Conservation (phyloP, 2,797 vertebrate species). For the Calcarius lapponicus region DNA sequence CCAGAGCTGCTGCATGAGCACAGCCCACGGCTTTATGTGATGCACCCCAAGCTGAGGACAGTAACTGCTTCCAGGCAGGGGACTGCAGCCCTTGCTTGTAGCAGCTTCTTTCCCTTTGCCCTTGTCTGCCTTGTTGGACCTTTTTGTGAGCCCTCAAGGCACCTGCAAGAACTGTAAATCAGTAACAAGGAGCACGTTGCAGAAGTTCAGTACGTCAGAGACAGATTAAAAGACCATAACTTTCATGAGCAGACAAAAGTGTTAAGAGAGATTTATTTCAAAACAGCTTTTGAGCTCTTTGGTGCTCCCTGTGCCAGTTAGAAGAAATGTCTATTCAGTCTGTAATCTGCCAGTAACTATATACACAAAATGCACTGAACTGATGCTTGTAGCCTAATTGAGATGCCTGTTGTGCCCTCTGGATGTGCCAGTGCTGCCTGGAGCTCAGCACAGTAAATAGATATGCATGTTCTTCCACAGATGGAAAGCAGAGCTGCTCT, state of each 20-base stretch:
- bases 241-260: neutral
- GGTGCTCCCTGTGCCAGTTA: neutral
- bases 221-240: neutral
- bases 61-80: neutral
- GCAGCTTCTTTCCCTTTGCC: neutral
- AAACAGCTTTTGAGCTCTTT: neutral
- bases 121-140: neutral
- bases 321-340: neutral
- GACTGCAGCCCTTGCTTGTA: neutral
- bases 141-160: neutral
- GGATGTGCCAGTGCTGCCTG: neutral
- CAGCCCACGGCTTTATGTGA: accelerated
- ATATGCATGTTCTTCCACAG: accelerated
- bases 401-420: neutral
- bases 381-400: neutral
- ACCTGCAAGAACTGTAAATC: neutral
- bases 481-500: neutral
- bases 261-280: neutral
- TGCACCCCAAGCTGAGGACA: neutral
- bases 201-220: neutral
- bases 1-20: neutral
- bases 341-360: neutral
- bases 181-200: accelerated
- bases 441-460: neutral
- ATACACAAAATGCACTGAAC: neutral